Evolutionary conservation across 1,140 invertebrate species (phyloP), one percentile per base, ranked within the genome.

Genomic region (Drosophila repletoides): DNA sequence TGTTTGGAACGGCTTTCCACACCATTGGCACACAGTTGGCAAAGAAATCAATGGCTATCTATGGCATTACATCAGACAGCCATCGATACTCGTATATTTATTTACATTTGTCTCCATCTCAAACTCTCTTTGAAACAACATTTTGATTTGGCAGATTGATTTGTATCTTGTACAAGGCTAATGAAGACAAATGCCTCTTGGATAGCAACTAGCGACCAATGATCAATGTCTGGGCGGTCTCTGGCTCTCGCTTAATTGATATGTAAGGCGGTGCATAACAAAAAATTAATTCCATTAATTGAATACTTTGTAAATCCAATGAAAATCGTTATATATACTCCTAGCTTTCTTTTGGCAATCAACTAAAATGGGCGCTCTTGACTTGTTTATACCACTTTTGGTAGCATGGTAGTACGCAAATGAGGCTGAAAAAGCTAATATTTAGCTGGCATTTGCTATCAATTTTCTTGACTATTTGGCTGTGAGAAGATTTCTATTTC

Each of bases 101-200:
- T 79, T 79, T 79, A 74, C 59, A 75, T 79, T 45, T 53, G 12
- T 45, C n/a, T 29, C 7, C 12, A 7, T 3, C 2, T 2, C 21
- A 10, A 22, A 22, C 24, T 51, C 10, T 10, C 15, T 12, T 28
- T 17, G 10, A n/a, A 5, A 17, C 24, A 40, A 22, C 22, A 46
- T 22, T 56, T 43, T 58, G 60, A 59, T 56, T 55, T 34, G 46
- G 45, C 71, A 63, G 76, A 80, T 80, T 80, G 76, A 80, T 80
- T 80, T 80, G 76, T 74, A 80, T 75, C 73, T 60, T 40, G 15
- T 31, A 55, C 40, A 14, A 33, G 66, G 69, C 73, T 80, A 80
- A 80, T 80, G 76, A 80, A 80, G 76, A 80, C 73, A 80, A 80
- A 80, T 80, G 76, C 58, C 38, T 31, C 49, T 52, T 49, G 43